Conservation (phyloP, 2,888 invertebrate genomes). For the Tortricodes alternella region DNA sequence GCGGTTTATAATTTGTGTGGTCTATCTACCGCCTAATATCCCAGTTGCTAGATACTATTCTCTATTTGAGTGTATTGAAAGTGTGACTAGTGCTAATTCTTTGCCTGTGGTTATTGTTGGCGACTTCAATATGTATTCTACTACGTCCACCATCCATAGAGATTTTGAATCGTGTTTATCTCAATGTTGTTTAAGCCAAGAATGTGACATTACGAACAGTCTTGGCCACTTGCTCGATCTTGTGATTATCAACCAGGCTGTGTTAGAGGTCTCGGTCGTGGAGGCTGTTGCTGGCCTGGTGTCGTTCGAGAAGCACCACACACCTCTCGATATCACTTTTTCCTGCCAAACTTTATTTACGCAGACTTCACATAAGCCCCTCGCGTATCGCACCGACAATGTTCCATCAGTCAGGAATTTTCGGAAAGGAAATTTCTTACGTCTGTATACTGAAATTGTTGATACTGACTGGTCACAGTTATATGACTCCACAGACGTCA, state of each 20-base stretch:
- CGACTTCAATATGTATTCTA: neutral
- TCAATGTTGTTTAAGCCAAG: neutral
- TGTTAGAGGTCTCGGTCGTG: neutral
- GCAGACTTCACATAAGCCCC: neutral
- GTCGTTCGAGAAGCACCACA: slow-evolving; percentile 1
- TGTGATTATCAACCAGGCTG: neutral
- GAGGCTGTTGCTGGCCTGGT: slow-evolving; percentile 1
- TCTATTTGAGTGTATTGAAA: neutral
- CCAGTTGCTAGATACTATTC: neutral
- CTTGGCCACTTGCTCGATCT: neutral
- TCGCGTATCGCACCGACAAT: too few relatives aligned
- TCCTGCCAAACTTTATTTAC: neutral
- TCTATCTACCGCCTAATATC: neutral
- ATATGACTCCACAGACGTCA: neutral
- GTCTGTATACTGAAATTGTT: neutral
- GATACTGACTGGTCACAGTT: neutral
- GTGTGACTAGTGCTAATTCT: neutral
- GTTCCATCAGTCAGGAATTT: neutral
- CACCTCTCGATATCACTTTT: neutral
- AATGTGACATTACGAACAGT: neutral
- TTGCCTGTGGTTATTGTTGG: neutral
- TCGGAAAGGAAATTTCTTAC: neutral
- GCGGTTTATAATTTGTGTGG: neutral
- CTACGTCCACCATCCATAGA: neutral
- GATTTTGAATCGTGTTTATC: neutral